phyloP scores from a whole-genome alignment of 2,888 invertebrate species.

The Chydorus sphaericus region DNA sequence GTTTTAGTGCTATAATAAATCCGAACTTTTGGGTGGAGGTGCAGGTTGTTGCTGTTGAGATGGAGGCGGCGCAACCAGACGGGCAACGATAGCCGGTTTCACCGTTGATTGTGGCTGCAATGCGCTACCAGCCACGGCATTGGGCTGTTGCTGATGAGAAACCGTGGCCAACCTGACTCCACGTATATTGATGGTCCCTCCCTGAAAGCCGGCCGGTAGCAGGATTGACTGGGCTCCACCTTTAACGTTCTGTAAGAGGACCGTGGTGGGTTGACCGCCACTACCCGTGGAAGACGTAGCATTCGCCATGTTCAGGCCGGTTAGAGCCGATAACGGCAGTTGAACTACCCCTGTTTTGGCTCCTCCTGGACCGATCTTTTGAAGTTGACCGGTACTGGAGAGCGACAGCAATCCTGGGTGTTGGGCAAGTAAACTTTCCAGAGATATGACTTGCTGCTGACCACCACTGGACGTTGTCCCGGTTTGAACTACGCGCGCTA shows the following conservation, averaged over 20 bases:
- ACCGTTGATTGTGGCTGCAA: too few species aligned
- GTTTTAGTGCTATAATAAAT: background rate
- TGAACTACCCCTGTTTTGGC: slow-evolving; percentile 24
- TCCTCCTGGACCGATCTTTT: slow-evolving; percentile 23
- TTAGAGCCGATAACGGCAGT: slow-evolving; percentile 16
- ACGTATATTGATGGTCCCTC: slow-evolving; percentile 39
- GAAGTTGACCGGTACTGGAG: slow-evolving; percentile 34
- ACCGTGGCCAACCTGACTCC: background rate
- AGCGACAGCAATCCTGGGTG: too few species aligned
- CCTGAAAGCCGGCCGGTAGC: slow-evolving; percentile 44
- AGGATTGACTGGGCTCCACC: slow-evolving; percentile 38
- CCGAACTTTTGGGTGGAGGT: slow-evolving; percentile 1
- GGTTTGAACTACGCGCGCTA: slow-evolving; percentile 12
- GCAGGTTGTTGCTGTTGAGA: too few species aligned
- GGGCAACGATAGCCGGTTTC: background rate
- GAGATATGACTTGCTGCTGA: slow-evolving; percentile 37
- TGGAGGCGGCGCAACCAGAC: background rate
- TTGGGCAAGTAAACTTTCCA: slow-evolving; percentile 41
- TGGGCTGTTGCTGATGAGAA: background rate
- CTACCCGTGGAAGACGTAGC: background rate
- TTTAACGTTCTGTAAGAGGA: slow-evolving; percentile 23
- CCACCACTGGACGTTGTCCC: slow-evolving; percentile 9
- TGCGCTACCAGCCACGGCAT: background rate
- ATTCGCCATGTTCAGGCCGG: slow-evolving; percentile 9
- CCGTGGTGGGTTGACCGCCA: slow-evolving; percentile 18